phyloP scores from a whole-genome alignment of 2,888 invertebrate species.

The Strigamia crassipes region DNA sequence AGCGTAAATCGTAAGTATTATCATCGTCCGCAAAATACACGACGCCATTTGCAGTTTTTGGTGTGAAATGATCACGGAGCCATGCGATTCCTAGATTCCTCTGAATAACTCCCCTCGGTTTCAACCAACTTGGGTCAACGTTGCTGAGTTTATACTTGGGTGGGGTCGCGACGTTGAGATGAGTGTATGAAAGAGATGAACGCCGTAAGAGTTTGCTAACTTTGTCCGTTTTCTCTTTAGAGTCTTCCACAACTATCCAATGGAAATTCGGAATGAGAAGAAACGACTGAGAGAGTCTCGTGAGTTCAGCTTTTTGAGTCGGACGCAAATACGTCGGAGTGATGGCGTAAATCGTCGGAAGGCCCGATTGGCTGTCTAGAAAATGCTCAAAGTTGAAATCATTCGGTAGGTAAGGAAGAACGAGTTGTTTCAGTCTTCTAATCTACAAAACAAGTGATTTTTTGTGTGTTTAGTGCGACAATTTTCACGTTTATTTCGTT shows the following conservation, averaged over 20 bases:
- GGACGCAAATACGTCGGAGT: slow-evolving; percentile 89
- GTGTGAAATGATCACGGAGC: slow-evolving; percentile 69
- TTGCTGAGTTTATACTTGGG: slow-evolving; percentile 70
- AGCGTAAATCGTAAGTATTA: slow-evolving; percentile 85
- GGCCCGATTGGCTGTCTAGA: neutral
- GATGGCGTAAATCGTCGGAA: slow-evolving; percentile 81
- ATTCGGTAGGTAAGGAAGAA: neutral
- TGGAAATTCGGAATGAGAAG: slow-evolving; percentile 84
- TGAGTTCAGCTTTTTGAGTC: slow-evolving; percentile 92
- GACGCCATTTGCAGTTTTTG: slow-evolving; percentile 69
- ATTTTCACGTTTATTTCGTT: neutral
- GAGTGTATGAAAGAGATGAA: slow-evolving; percentile 70
- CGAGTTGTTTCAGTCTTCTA: neutral
- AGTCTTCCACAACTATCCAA: slow-evolving; percentile 93
- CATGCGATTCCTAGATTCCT: slow-evolving; percentile 83
- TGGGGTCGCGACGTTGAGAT: slow-evolving; percentile 72
- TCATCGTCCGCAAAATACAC: slow-evolving; percentile 98
- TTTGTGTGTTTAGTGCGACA: neutral
- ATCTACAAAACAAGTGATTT: neutral
- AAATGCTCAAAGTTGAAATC: neutral
- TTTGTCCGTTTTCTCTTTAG: slow-evolving; percentile 69
- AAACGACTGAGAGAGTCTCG: slow-evolving; percentile 82
- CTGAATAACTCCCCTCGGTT: slow-evolving; percentile 88
- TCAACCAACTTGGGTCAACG: slow-evolving; percentile 73
- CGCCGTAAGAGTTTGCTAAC: slow-evolving; percentile 74